Conservation (phyloP, 2,797 vertebrate genomes). For the Chelon labrosus region DNA sequence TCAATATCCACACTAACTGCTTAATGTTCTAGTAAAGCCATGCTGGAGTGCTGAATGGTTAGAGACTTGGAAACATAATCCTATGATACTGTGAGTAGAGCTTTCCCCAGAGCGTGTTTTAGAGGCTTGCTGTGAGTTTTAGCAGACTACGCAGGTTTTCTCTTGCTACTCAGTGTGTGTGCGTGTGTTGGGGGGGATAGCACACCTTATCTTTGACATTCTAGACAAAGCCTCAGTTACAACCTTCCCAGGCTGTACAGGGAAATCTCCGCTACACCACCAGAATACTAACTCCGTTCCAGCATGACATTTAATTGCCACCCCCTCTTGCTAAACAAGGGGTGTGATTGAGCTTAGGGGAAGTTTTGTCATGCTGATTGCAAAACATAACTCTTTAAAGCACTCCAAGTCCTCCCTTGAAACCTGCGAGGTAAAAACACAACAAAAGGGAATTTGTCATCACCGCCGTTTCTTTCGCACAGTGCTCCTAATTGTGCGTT, state of each 20-base stretch:
- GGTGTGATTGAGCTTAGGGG: conserved; percentile 69
- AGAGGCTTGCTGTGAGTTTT: conserved; percentile 50
- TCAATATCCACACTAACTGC: conserved; percentile 26
- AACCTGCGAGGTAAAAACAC: conserved; percentile 54
- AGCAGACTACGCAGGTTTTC: conserved; percentile 31
- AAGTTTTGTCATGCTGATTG: conserved; percentile 65
- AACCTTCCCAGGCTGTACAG: conserved; percentile 41
- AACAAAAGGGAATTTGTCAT: conserved; percentile 63
- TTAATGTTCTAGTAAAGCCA: conserved; percentile 25
- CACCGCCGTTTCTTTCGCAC: conserved; percentile 52
- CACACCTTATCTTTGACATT: conserved; percentile 48
- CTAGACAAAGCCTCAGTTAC: conserved; percentile 53
- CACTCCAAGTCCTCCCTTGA: conserved; percentile 52
- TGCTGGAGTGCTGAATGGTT: conserved; percentile 32
- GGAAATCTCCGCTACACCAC: conserved; percentile 48
- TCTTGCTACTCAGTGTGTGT: conserved; percentile 13
- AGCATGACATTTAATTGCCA: conserved; percentile 65
- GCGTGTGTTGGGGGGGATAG: conserved; percentile 10
- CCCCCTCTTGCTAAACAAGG: conserved; percentile 64
- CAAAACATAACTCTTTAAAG: conserved; percentile 53
- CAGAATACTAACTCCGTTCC: conserved; percentile 59
- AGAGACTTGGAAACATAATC: conserved; percentile 54
- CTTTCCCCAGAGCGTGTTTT: conserved; percentile 38
- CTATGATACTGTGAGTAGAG: conserved; percentile 43
- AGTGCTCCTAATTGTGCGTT: conserved; percentile 70